These are phyloP conservation scores for Caenorhabditis sinica DNA, from an alignment of 2,888 invertebrate species.

Conservation along the genomic window DNA sequence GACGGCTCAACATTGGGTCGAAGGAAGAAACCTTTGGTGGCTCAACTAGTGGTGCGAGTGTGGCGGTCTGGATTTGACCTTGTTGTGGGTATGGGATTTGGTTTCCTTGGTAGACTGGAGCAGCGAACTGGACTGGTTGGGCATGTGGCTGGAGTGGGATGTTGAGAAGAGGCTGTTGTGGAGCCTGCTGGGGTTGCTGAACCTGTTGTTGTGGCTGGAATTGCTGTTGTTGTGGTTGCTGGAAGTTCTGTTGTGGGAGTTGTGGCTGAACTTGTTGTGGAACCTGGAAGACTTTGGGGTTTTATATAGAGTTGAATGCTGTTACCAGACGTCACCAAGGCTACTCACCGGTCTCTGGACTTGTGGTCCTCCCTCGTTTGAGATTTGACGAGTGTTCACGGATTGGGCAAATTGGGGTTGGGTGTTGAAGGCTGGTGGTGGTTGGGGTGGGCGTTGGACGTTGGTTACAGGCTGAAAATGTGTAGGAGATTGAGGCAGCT, in stretches of 20 bases:
- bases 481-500: not conserved
- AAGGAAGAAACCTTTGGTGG: conserved; percentile 64
- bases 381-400: conserved; percentile 57
- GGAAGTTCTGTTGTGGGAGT: conserved; percentile 5
- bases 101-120: conserved; percentile 59
- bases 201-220: conserved; percentile 43
- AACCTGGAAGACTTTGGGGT: not conserved
- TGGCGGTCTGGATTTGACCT: conserved; percentile 64
- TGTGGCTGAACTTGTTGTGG: not conserved
- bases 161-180: conserved; percentile 52
- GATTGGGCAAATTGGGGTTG: conserved; percentile 62
- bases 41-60: conserved; percentile 72
- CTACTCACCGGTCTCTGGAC: conserved; percentile 39
- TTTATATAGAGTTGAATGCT: no score
- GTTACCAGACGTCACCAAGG: no score
- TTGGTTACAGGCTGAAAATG: conserved; percentile 21
- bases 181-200: conserved; percentile 14
- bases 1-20: conserved; percentile 66
- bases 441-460: conserved; percentile 53
- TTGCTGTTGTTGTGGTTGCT: conserved; percentile 14
- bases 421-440: conserved; percentile 58
- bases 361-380: conserved; percentile 61
- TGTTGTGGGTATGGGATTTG: conserved; percentile 63
- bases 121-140: conserved; percentile 64
- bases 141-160: conserved; percentile 63